These are phyloP conservation scores for Axinella damicornis DNA, from an alignment of 37 sponge, comb jelly and placozoan genomes.

Conservation along the genomic window DNA sequence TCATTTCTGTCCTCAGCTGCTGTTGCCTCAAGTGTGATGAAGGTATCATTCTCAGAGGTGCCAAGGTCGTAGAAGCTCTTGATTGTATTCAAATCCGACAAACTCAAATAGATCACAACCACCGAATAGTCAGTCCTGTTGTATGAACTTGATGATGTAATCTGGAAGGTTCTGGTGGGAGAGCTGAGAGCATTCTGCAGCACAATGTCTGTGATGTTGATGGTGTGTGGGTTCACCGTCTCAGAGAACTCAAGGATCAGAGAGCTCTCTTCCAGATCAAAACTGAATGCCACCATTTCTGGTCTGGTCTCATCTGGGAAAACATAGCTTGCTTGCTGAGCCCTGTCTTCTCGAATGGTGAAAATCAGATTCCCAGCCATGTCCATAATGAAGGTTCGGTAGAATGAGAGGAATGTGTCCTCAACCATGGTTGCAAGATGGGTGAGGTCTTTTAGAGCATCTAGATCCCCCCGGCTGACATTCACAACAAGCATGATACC, in stretches of 20 bases:
- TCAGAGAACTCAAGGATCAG: conserved; percentile 84
- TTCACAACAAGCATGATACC: conserved; percentile 51
- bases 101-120: conserved; percentile 51
- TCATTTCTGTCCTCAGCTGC: conserved; percentile 79
- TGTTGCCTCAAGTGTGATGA: conserved; percentile 45
- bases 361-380: conserved; percentile 68
- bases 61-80: conserved; percentile 70
- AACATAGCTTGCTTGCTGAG: conserved; percentile 54
- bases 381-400: conserved; percentile 57
- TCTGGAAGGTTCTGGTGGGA: conserved; percentile 23
- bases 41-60: conserved; percentile 74
- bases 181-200: conserved; percentile 67
- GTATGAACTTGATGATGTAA: conserved; percentile 67
- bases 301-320: conserved; percentile 75
- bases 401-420: conserved; percentile 67
- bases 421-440: conserved; percentile 60
- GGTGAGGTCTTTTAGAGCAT: conserved; percentile 77
- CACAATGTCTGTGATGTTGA: conserved; percentile 82
- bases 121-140: conserved; percentile 63
- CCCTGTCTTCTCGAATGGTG: conserved; percentile 23
- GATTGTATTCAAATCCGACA: conserved; percentile 81
- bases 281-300: conserved; percentile 43
- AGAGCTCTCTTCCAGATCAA: conserved; percentile 64
- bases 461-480: conserved; percentile 67
- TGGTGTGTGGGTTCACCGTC: conserved; percentile 71